Conservation (phyloP, 2,113 vertebrate species). For the Jaculus jaculus region DNA sequence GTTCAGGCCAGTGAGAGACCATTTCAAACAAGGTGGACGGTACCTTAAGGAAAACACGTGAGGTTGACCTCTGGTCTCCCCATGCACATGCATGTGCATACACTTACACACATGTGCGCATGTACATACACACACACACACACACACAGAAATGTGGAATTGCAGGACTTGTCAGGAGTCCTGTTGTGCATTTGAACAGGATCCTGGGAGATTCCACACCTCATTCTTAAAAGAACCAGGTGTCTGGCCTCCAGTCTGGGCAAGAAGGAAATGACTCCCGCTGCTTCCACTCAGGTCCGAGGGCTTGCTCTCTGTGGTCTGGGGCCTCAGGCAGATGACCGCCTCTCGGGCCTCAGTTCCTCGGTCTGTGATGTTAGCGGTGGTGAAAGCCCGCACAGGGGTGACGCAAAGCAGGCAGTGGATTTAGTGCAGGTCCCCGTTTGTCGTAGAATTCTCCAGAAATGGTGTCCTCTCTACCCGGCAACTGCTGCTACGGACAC, state of each 20-base stretch:
- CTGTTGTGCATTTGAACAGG: too few relatives aligned
- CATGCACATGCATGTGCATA: too few relatives aligned
- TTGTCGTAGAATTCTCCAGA: accelerated
- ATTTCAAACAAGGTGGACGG: too few relatives aligned
- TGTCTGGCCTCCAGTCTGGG: background rate
- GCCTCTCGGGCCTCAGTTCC: background rate
- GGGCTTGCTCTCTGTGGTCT: background rate
- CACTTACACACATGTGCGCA: too few relatives aligned
- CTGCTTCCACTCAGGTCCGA: background rate
- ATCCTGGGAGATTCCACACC: too few relatives aligned
- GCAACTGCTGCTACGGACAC: accelerated
- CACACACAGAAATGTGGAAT: too few relatives aligned
- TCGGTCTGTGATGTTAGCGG: background rate
- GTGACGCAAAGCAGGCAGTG: background rate
- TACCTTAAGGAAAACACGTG: too few relatives aligned
- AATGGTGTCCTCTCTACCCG: accelerated
- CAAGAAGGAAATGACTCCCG: background rate
- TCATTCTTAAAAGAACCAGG: background rate
- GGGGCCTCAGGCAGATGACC: background rate
- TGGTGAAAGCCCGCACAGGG: background rate
- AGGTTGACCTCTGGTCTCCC: too few relatives aligned
- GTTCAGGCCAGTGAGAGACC: too few relatives aligned
- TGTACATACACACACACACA: too few relatives aligned
- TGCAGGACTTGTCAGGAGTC: background rate
- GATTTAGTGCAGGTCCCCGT: accelerated